These are phyloP conservation scores for Anthopleura xanthogrammica DNA, from an alignment of 92 coral and sea anemone species.

Conservation along the genomic window DNA sequence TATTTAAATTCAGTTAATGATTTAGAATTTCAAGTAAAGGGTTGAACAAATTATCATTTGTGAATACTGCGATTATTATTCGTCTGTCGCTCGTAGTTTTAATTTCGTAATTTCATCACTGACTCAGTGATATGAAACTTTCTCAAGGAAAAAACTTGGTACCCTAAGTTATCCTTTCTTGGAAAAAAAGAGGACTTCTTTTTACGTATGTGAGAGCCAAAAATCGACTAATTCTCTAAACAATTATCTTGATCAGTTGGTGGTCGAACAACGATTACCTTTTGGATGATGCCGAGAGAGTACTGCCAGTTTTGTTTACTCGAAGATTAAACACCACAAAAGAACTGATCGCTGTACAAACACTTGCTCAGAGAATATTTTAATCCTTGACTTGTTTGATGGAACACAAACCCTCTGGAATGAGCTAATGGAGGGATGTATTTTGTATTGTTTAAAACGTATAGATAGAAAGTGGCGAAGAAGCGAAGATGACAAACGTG, in stretches of 20 bases:
- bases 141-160: too few species aligned
- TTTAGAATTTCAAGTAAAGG: neutral
- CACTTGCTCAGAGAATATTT: neutral
- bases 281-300: neutral
- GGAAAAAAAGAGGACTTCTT: neutral
- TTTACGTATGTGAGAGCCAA: neutral
- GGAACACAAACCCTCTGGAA: neutral
- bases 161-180: too few species aligned
- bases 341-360: constrained; percentile 24
- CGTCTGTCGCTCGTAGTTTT: neutral
- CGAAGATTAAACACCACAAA: constrained; percentile 7
- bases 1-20: neutral
- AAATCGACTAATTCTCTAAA: neutral
- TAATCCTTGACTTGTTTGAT: neutral
- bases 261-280: neutral
- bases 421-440: neutral
- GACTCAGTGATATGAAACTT: neutral
- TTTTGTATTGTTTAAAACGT: neutral
- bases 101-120: neutral
- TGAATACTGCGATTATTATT: neutral
- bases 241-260: neutral
- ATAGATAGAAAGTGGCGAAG: too few species aligned
- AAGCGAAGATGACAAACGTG: constrained; percentile 17
- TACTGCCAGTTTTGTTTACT: constrained; percentile 1
- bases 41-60: neutral